Conservation (phyloP, 2,888 invertebrate genomes). For the Xylocampa areola region DNA sequence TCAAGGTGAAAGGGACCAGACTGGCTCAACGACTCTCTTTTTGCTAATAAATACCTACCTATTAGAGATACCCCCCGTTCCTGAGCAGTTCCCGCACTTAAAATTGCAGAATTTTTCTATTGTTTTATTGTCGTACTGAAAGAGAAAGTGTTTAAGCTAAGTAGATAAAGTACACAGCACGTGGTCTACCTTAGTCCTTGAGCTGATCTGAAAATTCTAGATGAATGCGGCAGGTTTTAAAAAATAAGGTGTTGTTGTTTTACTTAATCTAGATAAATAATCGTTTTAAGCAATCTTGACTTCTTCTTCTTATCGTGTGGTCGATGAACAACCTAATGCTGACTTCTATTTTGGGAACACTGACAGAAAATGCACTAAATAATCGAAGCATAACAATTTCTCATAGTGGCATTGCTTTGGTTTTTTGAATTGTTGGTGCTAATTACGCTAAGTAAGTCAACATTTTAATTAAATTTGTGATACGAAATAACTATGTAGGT, state of each 20-base stretch:
- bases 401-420: too few species aligned
- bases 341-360: too few species aligned
- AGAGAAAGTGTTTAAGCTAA: slow-evolving; percentile 37
- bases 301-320: neutral
- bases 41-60: slow-evolving; percentile 63
- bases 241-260: too few species aligned
- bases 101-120: slow-evolving; percentile 33
- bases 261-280: neutral
- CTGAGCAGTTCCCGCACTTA: slow-evolving; percentile 37
- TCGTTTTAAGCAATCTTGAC: neutral
- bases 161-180: slow-evolving; percentile 17
- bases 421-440: too few species aligned
- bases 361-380: neutral
- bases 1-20: slow-evolving; percentile 75
- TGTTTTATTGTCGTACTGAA: slow-evolving; percentile 31
- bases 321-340: neutral
- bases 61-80: slow-evolving; percentile 62
- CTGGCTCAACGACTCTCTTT: slow-evolving; percentile 67
- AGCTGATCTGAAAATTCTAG: neutral
- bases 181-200: neutral
- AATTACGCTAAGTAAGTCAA: too few species aligned
- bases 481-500: too few species aligned
- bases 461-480: too few species aligned
- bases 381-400: too few species aligned
- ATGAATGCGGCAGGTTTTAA: neutral